These are phyloP conservation scores for Cotesia glomerata DNA, from an alignment of 1,140 invertebrate species.

Conservation along the genomic window DNA sequence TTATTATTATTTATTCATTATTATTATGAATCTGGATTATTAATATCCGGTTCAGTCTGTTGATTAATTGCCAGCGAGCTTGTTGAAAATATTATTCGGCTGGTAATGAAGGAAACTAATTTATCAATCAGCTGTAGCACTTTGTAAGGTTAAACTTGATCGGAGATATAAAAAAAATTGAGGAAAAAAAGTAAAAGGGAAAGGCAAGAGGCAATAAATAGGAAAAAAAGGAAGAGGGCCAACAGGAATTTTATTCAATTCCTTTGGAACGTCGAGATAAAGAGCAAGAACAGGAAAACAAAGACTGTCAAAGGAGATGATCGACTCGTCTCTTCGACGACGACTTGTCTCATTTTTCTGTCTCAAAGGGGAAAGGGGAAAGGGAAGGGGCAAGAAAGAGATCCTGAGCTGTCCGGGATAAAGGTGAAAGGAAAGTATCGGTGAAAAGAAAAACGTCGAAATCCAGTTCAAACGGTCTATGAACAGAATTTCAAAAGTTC, in stretches of 20 bases:
- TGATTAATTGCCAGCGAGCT: too few species aligned
- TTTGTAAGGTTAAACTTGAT: too few species aligned
- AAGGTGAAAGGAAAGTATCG: background rate
- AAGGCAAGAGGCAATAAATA: too few species aligned
- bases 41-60: background rate
- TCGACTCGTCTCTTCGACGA: background rate
- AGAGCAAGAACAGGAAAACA: background rate
- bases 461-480: background rate
- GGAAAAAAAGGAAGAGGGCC: too few species aligned
- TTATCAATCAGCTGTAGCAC: too few species aligned
- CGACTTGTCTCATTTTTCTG: conserved; percentile 7
- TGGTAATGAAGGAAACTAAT: too few species aligned
- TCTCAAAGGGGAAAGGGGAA: too few species aligned
- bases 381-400: background rate
- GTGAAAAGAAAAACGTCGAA: background rate
- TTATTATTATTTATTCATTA: background rate
- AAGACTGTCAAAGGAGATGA: conserved; percentile 8
- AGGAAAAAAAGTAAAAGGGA: too few species aligned
- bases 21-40: background rate
- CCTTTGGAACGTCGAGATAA: too few species aligned
- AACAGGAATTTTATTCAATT: too few species aligned
- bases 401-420: background rate
- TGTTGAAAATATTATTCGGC: too few species aligned
- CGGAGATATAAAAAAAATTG: too few species aligned
- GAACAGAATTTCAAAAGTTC: conserved; percentile 14